Conservation (phyloP, 2,113 vertebrate genomes). For the Gadus chalcogrammus region DNA sequence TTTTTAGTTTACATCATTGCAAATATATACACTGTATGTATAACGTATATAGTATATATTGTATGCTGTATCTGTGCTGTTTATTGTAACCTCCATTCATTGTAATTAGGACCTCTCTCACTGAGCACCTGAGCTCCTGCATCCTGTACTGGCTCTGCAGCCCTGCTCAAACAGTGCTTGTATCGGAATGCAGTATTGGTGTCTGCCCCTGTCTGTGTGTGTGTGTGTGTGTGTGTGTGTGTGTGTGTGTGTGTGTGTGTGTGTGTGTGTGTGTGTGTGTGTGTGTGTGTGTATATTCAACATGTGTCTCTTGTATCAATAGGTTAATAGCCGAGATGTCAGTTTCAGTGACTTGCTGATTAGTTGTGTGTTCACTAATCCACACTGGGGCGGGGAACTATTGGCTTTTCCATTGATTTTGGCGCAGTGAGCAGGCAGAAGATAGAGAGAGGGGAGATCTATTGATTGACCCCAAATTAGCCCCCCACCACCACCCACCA, state of each 20-base stretch:
- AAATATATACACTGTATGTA: not conserved
- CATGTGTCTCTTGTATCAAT: constrained; percentile 69
- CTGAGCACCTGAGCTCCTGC: not conserved
- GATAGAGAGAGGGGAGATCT: constrained; percentile 75
- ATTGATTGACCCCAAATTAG: constrained; percentile 84
- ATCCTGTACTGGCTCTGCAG: not conserved
- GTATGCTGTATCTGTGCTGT: not conserved
- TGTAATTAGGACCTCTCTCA: too few relatives aligned
- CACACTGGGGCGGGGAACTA: constrained; percentile 73
- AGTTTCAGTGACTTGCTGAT: constrained; percentile 77
- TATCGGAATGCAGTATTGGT: constrained; percentile 46
- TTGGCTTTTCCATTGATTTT: constrained; percentile 81
- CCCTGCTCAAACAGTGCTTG: constrained; percentile 27
- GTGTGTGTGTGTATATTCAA: constrained; percentile 45
- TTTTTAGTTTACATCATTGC: not conserved
- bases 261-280: constrained; percentile 1
- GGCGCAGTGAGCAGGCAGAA: constrained; percentile 72
- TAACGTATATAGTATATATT: not conserved
- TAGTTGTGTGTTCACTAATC: constrained; percentile 81
- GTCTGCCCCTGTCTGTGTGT: constrained; percentile 1
- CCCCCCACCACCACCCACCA: constrained; percentile 52
- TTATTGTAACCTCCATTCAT: not conserved
- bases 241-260: too few relatives aligned
- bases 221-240: too few relatives aligned
- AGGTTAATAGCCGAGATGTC: constrained; percentile 77